phyloP scores from a whole-genome alignment of 1,140 invertebrate genomes.

The Heliconius eleuchia region DNA sequence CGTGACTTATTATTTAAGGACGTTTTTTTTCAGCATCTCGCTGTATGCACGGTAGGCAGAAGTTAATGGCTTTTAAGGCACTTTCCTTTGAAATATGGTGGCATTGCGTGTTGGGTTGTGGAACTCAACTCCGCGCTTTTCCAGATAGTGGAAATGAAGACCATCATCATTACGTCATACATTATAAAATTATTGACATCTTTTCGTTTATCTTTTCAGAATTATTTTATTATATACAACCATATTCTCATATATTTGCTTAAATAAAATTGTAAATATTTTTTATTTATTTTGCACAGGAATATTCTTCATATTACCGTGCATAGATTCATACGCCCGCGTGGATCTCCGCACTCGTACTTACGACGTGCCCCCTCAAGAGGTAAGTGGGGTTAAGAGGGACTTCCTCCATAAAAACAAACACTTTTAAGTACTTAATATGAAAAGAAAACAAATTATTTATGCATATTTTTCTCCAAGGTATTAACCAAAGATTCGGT shows the following conservation, averaged over 20 bases:
- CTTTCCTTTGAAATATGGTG: too few relatives aligned
- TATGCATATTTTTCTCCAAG: constrained; percentile 75
- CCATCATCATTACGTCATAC: too few relatives aligned
- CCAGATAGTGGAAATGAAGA: too few relatives aligned
- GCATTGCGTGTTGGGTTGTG: too few relatives aligned
- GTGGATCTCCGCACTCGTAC: constrained; percentile 95
- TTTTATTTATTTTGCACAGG: constrained; percentile 80
- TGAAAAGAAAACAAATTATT: background rate
- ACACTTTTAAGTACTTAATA: background rate
- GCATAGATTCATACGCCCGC: constrained; percentile 95
- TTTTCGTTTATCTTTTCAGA: too few relatives aligned
- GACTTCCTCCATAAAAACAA: background rate
- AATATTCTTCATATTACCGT: constrained; percentile 97
- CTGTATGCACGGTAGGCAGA: too few relatives aligned
- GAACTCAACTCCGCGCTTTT: too few relatives aligned
- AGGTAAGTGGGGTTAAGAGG: constrained; percentile 83
- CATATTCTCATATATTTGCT: background rate
- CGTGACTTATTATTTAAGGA: too few relatives aligned
- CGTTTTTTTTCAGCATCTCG: too few relatives aligned
- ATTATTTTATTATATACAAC: too few relatives aligned
- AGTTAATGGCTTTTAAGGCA: too few relatives aligned
- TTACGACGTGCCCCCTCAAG: constrained; percentile 97
- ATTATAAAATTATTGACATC: too few relatives aligned
- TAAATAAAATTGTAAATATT: background rate
- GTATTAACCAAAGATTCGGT: constrained; percentile 97